These are phyloP conservation scores for Anodontia alba DNA, from an alignment of 2,888 invertebrate genomes.

Conservation along the genomic window DNA sequence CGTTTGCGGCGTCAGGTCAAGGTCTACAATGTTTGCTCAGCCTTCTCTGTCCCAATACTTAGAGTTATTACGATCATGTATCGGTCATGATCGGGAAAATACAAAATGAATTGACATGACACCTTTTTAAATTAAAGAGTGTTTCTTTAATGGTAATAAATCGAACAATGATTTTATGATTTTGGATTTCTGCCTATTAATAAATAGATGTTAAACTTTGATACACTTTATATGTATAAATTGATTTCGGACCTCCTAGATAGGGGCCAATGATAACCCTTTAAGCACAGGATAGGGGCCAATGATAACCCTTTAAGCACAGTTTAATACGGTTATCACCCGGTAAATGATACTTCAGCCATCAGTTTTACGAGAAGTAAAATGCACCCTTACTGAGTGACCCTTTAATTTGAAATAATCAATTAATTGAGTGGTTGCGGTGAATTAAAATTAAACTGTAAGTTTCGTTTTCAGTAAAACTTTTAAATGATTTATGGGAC, in stretches of 20 bases:
- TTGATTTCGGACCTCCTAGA: slow-evolving; percentile 10
- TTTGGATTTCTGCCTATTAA: slow-evolving; percentile 10
- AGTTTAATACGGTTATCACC: slow-evolving; percentile 13
- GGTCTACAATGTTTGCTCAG: too few relatives aligned
- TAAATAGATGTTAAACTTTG: slow-evolving; percentile 11
- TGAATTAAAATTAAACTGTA: slow-evolving; percentile 6
- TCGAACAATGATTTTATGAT: not conserved
- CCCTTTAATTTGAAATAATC: slow-evolving; percentile 16
- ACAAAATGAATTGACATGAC: not conserved
- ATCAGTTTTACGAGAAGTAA: slow-evolving; percentile 6
- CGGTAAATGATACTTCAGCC: slow-evolving; percentile 6
- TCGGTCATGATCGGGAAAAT: not conserved
- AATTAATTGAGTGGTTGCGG: not conserved
- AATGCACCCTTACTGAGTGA: not conserved
- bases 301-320: slow-evolving; percentile 13
- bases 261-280: slow-evolving; percentile 17
- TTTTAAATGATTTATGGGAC: not conserved
- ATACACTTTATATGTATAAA: slow-evolving; percentile 12
- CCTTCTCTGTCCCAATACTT: too few relatives aligned
- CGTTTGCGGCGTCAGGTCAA: too few relatives aligned
- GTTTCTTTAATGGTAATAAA: slow-evolving; percentile 13
- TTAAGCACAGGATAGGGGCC: slow-evolving; percentile 15
- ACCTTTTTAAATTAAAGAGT: slow-evolving; percentile 18
- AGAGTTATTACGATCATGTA: too few relatives aligned
- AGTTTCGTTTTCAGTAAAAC: not conserved